A percentile compares a stretch with the other conserved stretches of the same genome.
Evolutionary conservation across 2,888 invertebrate genomes (phyloP).

Genomic region (Homarus gammarus): DNA sequence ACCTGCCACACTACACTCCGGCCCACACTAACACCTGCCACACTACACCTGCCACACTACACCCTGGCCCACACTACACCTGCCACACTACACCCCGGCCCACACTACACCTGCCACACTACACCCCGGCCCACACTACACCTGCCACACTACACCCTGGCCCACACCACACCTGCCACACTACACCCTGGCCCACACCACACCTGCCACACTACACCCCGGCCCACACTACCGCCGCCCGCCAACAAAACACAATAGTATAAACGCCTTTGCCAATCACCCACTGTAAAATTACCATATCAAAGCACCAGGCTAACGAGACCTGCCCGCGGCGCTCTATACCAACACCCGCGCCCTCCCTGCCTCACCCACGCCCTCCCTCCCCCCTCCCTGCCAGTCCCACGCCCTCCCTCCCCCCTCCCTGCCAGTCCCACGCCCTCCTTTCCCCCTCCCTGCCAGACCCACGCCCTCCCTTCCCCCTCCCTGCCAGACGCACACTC

Average conservation of each 20-base stretch:
- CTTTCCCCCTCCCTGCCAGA: too few relatives aligned
- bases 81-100: too few relatives aligned
- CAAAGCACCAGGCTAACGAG: slow-evolving; percentile 65
- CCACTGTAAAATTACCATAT: slow-evolving; percentile 70
- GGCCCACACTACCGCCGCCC: slow-evolving; percentile 13
- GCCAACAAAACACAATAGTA: slow-evolving; percentile 64
- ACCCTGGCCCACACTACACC: neutral
- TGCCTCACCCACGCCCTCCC: neutral
- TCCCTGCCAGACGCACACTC: too few relatives aligned
- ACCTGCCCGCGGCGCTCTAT: slow-evolving; percentile 54
- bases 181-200: neutral
- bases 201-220: slow-evolving; percentile 2
- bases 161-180: neutral
- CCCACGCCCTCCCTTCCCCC: too few relatives aligned
- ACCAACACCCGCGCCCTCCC: neutral
- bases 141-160: too few relatives aligned
- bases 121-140: too few relatives aligned
- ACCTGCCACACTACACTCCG: too few relatives aligned
- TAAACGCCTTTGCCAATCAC: slow-evolving; percentile 72
- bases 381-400: neutral
- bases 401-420: too few relatives aligned
- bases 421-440: too few relatives aligned
- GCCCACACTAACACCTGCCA: too few relatives aligned
- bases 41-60: too few relatives aligned
- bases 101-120: too few relatives aligned